These are phyloP conservation scores for Nesospiza acunhae DNA, from an alignment of 2,113 vertebrate species.

Conservation along the genomic window DNA sequence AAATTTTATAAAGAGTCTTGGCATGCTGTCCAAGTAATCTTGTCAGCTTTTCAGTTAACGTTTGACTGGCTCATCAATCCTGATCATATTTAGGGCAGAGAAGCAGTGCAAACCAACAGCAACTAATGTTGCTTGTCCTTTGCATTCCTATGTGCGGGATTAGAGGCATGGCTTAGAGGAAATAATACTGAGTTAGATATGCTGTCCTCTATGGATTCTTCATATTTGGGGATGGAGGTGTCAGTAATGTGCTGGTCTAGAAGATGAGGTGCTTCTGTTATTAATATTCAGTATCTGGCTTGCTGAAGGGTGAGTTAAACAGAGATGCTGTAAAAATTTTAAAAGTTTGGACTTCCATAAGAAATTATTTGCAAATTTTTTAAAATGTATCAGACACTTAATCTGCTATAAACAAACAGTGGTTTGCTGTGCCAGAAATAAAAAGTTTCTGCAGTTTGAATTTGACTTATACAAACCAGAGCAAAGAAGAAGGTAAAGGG, in stretches of 20 bases:
- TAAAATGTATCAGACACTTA: neutral
- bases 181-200: neutral
- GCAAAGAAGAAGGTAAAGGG: neutral
- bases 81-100: neutral
- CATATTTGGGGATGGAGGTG: neutral
- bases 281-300: neutral
- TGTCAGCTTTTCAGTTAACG: neutral
- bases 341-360: neutral
- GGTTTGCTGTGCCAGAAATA: neutral
- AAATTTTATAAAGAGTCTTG: neutral
- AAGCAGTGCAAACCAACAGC: neutral
- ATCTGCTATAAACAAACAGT: neutral
- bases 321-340: neutral
- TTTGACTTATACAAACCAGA: neutral
- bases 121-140: neutral
- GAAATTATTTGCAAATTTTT: neutral
- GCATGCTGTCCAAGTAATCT: neutral
- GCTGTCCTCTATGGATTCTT: neutral
- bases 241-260: neutral
- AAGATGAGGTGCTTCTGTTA: neutral
- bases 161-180: neutral
- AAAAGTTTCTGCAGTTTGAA: neutral
- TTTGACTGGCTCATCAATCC: neutral
- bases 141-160: rapidly evolving
- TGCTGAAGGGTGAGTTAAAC: neutral